These are phyloP conservation scores for Bhutanitis thaidina DNA, from an alignment of 2,888 invertebrate genomes.

Conservation along the genomic window DNA sequence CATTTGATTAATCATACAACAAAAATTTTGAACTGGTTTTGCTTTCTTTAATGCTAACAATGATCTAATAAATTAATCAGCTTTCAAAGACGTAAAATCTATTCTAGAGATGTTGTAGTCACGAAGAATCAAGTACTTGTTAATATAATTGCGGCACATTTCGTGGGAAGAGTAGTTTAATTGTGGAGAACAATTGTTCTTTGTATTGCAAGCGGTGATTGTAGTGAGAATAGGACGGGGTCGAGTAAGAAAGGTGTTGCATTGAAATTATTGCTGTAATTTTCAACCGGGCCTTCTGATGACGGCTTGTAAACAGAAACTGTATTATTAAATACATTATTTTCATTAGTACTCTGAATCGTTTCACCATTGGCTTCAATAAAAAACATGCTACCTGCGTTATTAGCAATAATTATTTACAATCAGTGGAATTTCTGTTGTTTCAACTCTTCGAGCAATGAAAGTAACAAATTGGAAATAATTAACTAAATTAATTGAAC, in stretches of 20 bases:
- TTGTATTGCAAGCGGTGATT: conserved; percentile 34
- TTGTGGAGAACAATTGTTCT: conserved; percentile 53
- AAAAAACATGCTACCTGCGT: too few species aligned
- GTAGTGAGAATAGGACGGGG: conserved; percentile 41
- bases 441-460: too few species aligned
- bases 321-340: conserved; percentile 10
- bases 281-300: conserved; percentile 19
- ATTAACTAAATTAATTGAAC: too few species aligned
- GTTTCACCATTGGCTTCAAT: too few species aligned
- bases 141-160: conserved; percentile 47
- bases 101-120: conserved; percentile 29
- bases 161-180: conserved; percentile 50
- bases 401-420: too few species aligned
- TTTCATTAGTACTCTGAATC: not conserved
- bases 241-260: conserved; percentile 40
- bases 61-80: conserved; percentile 26
- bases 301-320: conserved; percentile 15
- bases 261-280: conserved; percentile 31
- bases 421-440: too few species aligned
- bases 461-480: not conserved
- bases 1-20: too few species aligned
- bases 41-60: conserved; percentile 4
- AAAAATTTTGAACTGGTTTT: not conserved
- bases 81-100: conserved; percentile 24
- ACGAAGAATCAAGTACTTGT: conserved; percentile 37